phyloP scores from a whole-genome alignment of 2,797 vertebrate genomes.

The Graptemys geographica region DNA sequence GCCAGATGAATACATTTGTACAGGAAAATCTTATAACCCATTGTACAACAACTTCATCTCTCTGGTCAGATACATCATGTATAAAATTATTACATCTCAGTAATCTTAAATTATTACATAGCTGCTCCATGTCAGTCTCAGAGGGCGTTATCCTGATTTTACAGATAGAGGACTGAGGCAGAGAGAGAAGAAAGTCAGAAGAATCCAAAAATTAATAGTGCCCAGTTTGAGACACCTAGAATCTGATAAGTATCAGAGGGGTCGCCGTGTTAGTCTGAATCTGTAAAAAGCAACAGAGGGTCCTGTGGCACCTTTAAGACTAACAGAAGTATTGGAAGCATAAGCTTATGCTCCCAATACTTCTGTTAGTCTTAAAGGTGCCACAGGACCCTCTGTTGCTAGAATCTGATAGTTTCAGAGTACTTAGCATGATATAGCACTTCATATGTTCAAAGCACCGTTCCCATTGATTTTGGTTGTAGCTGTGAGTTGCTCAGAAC shows the following conservation, averaged over 20 bases:
- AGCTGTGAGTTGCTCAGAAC: neutral
- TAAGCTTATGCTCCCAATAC: too few relatives aligned
- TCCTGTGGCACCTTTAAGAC: too few relatives aligned
- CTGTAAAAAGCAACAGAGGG: too few relatives aligned
- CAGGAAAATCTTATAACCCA: too few relatives aligned
- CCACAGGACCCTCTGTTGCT: too few relatives aligned
- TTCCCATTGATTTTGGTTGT: neutral
- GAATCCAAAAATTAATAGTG: neutral
- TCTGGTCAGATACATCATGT: neutral
- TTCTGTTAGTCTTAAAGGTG: too few relatives aligned
- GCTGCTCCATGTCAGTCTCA: neutral
- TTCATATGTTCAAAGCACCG: neutral
- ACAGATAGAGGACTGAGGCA: too few relatives aligned
- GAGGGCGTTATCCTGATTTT: too few relatives aligned
- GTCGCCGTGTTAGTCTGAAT: too few relatives aligned
- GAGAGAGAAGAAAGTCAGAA: too few relatives aligned
- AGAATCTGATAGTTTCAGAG: accelerated
- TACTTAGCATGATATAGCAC: neutral
- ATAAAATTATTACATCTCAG: neutral
- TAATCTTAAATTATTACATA: neutral
- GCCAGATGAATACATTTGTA: neutral
- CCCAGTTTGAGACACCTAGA: neutral
- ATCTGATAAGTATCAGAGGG: neutral
- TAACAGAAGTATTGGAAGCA: too few relatives aligned
- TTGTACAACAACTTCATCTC: neutral